phyloP scores from a whole-genome alignment of 2,113 vertebrate genomes.

The Ammodytes dubius region DNA sequence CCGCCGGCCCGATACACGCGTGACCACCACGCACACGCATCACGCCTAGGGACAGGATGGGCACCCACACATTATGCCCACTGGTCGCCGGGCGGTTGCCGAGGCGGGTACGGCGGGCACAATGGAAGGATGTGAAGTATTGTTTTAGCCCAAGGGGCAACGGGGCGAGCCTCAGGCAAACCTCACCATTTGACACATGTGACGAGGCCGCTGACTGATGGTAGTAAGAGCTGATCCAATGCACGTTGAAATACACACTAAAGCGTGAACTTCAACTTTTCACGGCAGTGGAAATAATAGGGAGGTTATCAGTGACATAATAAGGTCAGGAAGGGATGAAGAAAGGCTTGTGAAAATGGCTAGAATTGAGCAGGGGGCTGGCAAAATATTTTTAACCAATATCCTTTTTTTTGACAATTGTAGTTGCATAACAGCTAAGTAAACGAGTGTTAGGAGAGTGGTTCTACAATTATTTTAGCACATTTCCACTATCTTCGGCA shows the following conservation, averaged over 20 bases:
- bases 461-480: conserved; percentile 39
- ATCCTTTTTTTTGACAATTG: conserved; percentile 20
- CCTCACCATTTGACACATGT: conserved; percentile 64
- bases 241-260: conserved; percentile 34
- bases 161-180: conserved; percentile 49
- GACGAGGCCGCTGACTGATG: conserved; percentile 73
- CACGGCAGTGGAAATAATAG: not conserved
- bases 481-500: conserved; percentile 49
- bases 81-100: conserved; percentile 21
- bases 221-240: conserved; percentile 21
- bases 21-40: conserved; percentile 65
- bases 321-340: conserved; percentile 35
- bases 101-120: conserved; percentile 65
- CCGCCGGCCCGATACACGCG: conserved; percentile 53
- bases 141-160: conserved; percentile 66
- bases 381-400: conserved; percentile 27
- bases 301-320: conserved; percentile 39
- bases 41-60: conserved; percentile 67
- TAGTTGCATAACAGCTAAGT: not conserved
- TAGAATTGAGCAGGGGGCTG: conserved; percentile 38
- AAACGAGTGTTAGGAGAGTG: not conserved
- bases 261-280: conserved; percentile 52
- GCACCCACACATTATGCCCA: conserved; percentile 64
- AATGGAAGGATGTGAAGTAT: conserved; percentile 82
- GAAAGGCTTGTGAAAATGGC: conserved; percentile 26